phyloP scores from a whole-genome alignment of 2,888 invertebrate species.

The Zootermopsis nevadensis region DNA sequence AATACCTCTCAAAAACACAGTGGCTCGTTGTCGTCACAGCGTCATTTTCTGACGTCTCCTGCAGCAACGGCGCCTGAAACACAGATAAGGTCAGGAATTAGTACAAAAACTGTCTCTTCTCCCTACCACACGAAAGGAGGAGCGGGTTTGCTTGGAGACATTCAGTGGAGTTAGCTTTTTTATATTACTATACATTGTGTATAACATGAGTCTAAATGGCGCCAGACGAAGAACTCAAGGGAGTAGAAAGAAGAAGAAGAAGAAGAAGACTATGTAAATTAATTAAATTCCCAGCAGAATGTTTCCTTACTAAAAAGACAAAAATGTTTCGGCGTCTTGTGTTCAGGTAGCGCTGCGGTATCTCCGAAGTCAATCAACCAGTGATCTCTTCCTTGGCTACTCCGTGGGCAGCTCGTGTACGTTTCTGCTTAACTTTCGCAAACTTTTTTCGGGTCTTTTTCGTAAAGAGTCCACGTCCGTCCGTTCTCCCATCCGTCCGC shows the following conservation, averaged over 20 bases:
- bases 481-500: no score
- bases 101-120: background rate
- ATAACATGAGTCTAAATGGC: background rate
- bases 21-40: constrained; percentile 15
- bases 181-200: background rate
- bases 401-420: background rate
- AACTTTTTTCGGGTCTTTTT: no score
- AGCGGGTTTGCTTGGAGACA: background rate
- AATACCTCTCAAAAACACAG: background rate
- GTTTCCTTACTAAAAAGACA: no score
- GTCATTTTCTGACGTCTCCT: background rate
- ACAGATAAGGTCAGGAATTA: constrained; percentile 37
- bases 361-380: constrained; percentile 37
- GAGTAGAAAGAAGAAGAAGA: background rate
- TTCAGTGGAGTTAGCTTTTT: background rate
- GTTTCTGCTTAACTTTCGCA: no score
- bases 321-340: constrained; percentile 15
- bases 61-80: constrained; percentile 34
- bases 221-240: constrained; percentile 6
- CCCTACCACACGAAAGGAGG: constrained; percentile 5
- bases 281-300: constrained; percentile 26
- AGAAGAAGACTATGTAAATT: constrained; percentile 32
- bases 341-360: constrained; percentile 35
- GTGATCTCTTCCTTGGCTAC: constrained; percentile 35
- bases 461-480: no score